These are phyloP conservation scores for Penelope pileata DNA, from an alignment of 2,113 vertebrate genomes.

Conservation along the genomic window DNA sequence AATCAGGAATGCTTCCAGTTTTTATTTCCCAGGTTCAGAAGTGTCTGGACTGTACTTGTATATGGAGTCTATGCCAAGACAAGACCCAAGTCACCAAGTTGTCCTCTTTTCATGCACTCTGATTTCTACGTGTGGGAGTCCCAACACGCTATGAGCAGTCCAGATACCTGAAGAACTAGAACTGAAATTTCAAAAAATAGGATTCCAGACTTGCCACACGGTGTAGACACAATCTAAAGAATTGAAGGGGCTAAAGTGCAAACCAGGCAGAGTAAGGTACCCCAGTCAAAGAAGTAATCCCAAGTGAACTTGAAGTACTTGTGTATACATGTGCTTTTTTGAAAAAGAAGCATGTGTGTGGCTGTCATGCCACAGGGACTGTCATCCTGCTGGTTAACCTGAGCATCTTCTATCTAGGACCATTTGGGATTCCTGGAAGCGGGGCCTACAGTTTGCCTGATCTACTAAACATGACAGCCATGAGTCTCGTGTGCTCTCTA, in stretches of 20 bases:
- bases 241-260: neutral
- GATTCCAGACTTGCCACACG: neutral
- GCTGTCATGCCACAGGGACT: neutral
- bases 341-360: neutral
- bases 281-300: neutral
- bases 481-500: neutral
- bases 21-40: neutral
- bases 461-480: neutral
- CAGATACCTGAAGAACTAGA: neutral
- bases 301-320: neutral
- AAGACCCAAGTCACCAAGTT: neutral
- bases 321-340: neutral
- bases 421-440: neutral
- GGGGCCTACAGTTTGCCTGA: neutral
- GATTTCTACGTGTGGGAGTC: neutral
- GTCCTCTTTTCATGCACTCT: neutral
- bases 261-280: neutral
- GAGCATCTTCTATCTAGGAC: neutral
- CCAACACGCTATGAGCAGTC: neutral
- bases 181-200: neutral
- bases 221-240: neutral
- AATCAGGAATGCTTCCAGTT: neutral
- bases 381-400: neutral
- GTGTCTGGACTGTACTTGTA: neutral
- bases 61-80: neutral